These are phyloP conservation scores for Malthinus flaveolus DNA, from an alignment of 2,888 invertebrate species.

Conservation along the genomic window DNA sequence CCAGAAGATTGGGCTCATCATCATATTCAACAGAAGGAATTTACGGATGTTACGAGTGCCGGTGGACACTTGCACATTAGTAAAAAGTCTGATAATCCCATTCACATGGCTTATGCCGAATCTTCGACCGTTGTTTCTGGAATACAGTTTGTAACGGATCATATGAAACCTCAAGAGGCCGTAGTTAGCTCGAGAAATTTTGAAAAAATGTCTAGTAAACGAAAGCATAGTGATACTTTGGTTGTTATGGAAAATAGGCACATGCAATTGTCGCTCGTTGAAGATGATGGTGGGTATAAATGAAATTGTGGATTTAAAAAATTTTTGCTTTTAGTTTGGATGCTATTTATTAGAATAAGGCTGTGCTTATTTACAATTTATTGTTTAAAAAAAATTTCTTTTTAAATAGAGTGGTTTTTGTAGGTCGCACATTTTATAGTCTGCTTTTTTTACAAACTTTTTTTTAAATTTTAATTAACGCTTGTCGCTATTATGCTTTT, in stretches of 20 bases:
- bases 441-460: not conserved
- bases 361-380: not conserved
- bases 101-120: constrained; percentile 50
- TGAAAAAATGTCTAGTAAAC: constrained; percentile 47
- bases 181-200: constrained; percentile 49
- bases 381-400: not conserved
- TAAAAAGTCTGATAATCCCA: constrained; percentile 45
- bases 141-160: constrained; percentile 48
- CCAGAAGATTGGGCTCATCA: constrained; percentile 48
- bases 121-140: constrained; percentile 49
- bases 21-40: constrained; percentile 43
- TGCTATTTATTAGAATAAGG: not conserved
- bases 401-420: not conserved
- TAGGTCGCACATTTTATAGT: not conserved
- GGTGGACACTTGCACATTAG: constrained; percentile 40
- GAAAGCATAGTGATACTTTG: constrained; percentile 50
- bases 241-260: constrained; percentile 52
- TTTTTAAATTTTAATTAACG: constrained; percentile 1
- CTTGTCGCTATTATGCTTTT: not conserved
- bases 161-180: constrained; percentile 44
- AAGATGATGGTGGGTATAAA: constrained; percentile 47
- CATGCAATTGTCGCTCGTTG: constrained; percentile 49
- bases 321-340: constrained; percentile 6
- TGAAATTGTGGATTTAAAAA: not conserved
- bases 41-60: constrained; percentile 43